A percentile compares a stretch with the other conserved stretches of the same genome.
Conservation (phyloP, 2,797 vertebrate species). For the Aphelocoma californica region DNA sequence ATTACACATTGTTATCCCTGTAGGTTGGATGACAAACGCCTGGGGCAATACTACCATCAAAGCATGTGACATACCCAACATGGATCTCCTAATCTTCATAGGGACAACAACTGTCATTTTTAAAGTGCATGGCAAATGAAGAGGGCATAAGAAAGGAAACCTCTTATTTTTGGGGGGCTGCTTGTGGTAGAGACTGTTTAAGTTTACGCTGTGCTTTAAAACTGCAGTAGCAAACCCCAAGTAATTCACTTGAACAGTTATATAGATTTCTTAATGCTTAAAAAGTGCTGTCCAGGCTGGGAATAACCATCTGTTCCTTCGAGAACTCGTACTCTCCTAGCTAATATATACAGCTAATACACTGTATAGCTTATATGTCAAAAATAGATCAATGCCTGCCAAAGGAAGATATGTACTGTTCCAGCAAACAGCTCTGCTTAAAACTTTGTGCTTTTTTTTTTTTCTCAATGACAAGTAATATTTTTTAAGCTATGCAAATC, state of each 20-base stretch:
- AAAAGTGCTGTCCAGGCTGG: slow-evolving; percentile 26
- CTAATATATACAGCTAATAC: slow-evolving; percentile 17
- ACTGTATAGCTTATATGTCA: background rate
- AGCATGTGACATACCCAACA: slow-evolving; percentile 77
- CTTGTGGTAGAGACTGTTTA: background rate
- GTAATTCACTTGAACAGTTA: slow-evolving; percentile 39
- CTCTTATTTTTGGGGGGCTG: background rate
- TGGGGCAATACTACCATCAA: slow-evolving; percentile 84
- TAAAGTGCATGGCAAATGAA: slow-evolving; percentile 77
- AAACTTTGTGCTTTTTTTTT: background rate
- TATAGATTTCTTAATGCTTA: slow-evolving; percentile 51
- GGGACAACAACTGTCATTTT: slow-evolving; percentile 83
- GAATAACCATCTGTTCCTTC: slow-evolving; percentile 31
- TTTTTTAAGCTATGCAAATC: slow-evolving; percentile 10
- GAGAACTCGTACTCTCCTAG: slow-evolving; percentile 12
- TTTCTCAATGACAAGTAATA: background rate
- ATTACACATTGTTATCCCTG: slow-evolving; percentile 86
- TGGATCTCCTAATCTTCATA: slow-evolving; percentile 85
- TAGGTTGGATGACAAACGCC: slow-evolving; percentile 88
- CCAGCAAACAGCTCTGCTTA: slow-evolving; percentile 1
- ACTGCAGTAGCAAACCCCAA: background rate
- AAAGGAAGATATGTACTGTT: background rate
- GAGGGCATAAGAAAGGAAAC: slow-evolving; percentile 22
- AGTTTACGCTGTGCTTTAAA: background rate
- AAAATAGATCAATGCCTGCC: slow-evolving; percentile 7